Evolutionary conservation across 2,888 invertebrate genomes (phyloP).

Genomic region (Sinohyriopsis cumingii): DNA sequence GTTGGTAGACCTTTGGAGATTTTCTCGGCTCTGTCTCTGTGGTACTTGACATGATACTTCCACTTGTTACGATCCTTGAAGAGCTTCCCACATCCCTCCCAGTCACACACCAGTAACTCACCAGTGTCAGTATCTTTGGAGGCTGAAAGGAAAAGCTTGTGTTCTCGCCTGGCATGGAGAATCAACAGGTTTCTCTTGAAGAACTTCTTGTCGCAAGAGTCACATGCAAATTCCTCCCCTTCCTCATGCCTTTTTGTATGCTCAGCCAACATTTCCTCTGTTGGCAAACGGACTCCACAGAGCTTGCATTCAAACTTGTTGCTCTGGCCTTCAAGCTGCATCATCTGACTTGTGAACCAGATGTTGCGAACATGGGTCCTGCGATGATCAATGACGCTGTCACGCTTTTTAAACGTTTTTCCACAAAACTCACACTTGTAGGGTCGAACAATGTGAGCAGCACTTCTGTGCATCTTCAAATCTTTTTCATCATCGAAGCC

Average conservation of each 20-base stretch:
- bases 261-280: slow-evolving; percentile 23
- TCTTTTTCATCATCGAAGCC: slow-evolving; percentile 35
- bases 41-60: slow-evolving; percentile 37
- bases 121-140: not conserved
- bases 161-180: slow-evolving; percentile 32
- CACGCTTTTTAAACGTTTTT: slow-evolving; percentile 35
- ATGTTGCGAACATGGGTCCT: slow-evolving; percentile 23
- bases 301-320: slow-evolving; percentile 23
- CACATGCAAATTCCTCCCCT: slow-evolving; percentile 33
- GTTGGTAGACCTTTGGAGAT: slow-evolving; percentile 25
- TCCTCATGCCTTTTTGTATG: slow-evolving; percentile 30
- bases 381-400: slow-evolving; percentile 33
- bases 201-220: slow-evolving; percentile 29
- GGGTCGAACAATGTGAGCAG: slow-evolving; percentile 36
- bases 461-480: slow-evolving; percentile 26
- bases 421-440: slow-evolving; percentile 37
- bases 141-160: slow-evolving; percentile 25
- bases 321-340: too few species aligned
- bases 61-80: slow-evolving; percentile 29
- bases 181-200: slow-evolving; percentile 28
- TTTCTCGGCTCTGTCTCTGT: slow-evolving; percentile 31
- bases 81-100: slow-evolving; percentile 37
- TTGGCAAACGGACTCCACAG: slow-evolving; percentile 27
- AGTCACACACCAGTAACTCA: slow-evolving; percentile 26
- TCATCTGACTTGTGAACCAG: too few species aligned